A percentile compares a stretch with the other conserved stretches of the same genome.
Conservation (phyloP, 2,888 invertebrate species). For the Melanchra persicariae region DNA sequence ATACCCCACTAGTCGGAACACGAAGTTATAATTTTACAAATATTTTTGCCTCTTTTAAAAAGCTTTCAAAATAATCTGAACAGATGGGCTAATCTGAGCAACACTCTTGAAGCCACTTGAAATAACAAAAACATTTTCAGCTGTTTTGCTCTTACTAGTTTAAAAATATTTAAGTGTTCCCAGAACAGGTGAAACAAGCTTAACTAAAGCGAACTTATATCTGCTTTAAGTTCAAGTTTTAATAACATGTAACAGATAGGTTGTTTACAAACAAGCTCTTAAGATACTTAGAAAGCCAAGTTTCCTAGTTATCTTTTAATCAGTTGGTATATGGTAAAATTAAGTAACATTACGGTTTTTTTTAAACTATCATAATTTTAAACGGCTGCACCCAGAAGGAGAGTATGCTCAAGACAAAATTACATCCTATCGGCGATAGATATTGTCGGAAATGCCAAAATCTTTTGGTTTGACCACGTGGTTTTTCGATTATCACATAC, state of each 20-base stretch:
- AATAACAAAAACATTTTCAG: conserved; percentile 11
- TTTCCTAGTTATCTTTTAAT: no score
- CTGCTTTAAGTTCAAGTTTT: neutral
- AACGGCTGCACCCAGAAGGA: no score
- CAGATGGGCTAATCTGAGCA: conserved; percentile 8
- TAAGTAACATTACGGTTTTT: no score
- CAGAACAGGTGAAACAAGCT: neutral
- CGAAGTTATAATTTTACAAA: neutral
- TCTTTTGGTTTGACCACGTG: no score
- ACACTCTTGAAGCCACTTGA: conserved; percentile 26
- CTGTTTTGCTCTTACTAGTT: conserved; percentile 1
- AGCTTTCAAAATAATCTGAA: conserved; percentile 38
- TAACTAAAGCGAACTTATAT: conserved; percentile 1
- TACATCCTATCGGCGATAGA: no score
- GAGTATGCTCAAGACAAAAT: no score
- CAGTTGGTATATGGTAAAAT: no score
- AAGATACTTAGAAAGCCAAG: no score
- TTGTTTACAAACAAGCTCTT: neutral
- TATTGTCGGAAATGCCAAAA: no score
- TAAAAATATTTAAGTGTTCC: conserved; percentile 17
- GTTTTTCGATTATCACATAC: no score
- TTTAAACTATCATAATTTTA: no score
- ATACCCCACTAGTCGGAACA: no score
- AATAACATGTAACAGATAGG: neutral
- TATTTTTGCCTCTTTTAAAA: neutral